Conservation (phyloP, 2,797 vertebrate genomes). For the Hoplostethus atlanticus region DNA sequence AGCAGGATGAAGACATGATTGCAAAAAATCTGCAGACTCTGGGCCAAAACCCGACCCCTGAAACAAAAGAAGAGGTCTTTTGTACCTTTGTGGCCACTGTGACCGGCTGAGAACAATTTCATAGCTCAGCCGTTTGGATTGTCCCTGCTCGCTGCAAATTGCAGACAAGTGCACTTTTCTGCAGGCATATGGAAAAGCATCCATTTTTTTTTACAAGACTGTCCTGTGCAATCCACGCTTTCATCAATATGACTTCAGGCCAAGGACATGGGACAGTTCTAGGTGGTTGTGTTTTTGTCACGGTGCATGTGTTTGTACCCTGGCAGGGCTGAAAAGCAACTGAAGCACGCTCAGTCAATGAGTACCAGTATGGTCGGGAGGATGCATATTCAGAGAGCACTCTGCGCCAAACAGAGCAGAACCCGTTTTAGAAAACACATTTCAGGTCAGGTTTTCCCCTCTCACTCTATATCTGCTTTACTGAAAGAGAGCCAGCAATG, state of each 20-base stretch:
- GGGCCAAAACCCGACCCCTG: constrained; percentile 23
- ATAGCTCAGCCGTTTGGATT: constrained; percentile 62
- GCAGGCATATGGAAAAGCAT: constrained; percentile 6
- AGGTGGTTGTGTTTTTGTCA: background rate
- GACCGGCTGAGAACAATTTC: constrained; percentile 53
- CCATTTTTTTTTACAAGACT: background rate
- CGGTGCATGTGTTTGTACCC: constrained; percentile 6
- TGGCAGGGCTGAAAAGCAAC: background rate
- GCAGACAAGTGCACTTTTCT: background rate
- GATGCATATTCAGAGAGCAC: constrained; percentile 3
- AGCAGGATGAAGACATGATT: constrained; percentile 22
- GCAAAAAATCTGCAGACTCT: constrained; percentile 27
- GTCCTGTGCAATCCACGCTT: background rate
- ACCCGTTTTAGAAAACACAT: constrained; percentile 4
- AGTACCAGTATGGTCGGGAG: constrained; percentile 12
- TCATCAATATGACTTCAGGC: constrained; percentile 1
- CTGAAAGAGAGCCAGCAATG: background rate
- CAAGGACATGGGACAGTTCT: constrained; percentile 6
- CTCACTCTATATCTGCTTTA: background rate
- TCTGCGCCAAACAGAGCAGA: constrained; percentile 28
- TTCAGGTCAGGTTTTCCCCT: background rate
- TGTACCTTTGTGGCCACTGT: constrained; percentile 53
- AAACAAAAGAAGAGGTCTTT: constrained; percentile 61
- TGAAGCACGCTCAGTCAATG: constrained; percentile 12
- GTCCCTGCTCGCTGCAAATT: constrained; percentile 28